Conservation (phyloP, 2,797 vertebrate genomes). For the Poeciliopsis turneri region DNA sequence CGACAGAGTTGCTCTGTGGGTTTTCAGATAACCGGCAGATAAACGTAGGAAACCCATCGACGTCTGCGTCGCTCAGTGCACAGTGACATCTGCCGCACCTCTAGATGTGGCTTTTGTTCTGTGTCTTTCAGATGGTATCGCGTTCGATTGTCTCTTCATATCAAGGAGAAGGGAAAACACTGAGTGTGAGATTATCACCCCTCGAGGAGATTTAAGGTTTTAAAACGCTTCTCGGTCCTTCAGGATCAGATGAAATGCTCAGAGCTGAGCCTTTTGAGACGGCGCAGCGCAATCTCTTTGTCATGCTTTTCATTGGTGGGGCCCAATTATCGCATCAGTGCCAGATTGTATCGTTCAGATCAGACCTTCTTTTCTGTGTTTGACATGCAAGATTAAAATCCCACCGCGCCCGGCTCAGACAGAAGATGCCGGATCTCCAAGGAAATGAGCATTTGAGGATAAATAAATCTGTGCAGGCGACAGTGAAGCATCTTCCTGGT, state of each 20-base stretch:
- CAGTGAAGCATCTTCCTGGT: conserved; percentile 4
- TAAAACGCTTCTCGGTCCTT: conserved; percentile 45
- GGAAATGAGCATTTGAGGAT: neutral
- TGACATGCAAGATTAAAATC: conserved; percentile 16
- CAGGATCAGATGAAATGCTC: conserved; percentile 56
- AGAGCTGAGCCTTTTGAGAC: conserved; percentile 43
- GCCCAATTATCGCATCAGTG: conserved; percentile 32
- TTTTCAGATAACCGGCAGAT: conserved; percentile 60
- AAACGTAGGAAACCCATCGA: conserved; percentile 62
- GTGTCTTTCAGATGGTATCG: conserved; percentile 63
- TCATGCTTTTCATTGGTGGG: conserved; percentile 25
- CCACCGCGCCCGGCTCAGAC: conserved; percentile 9
- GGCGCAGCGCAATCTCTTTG: conserved; percentile 22
- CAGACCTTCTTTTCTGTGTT: conserved; percentile 11
- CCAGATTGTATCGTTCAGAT: conserved; percentile 24
- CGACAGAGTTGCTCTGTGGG: conserved; percentile 57
- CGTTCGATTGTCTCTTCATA: conserved; percentile 48
- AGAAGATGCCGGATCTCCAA: neutral
- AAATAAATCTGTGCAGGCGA: neutral
- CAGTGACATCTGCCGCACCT: conserved; percentile 54
- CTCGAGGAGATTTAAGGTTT: conserved; percentile 58
- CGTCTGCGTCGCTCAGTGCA: conserved; percentile 60
- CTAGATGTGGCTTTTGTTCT: conserved; percentile 47
- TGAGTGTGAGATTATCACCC: conserved; percentile 55
- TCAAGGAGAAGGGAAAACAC: conserved; percentile 50